Evolutionary conservation across 2,797 vertebrate genomes (phyloP).

Genomic region (Catamblyrhynchus diadema): DNA sequence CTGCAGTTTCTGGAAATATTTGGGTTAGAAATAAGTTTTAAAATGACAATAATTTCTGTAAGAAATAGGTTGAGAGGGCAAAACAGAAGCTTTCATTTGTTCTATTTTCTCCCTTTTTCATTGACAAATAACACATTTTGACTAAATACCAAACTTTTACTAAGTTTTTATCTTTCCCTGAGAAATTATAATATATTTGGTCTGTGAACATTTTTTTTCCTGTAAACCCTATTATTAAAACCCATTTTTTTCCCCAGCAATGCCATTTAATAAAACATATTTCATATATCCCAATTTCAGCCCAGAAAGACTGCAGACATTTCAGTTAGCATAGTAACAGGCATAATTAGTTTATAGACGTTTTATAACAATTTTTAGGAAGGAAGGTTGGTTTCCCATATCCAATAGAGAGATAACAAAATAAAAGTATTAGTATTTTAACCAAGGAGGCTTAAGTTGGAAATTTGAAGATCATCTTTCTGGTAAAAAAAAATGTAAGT

Average conservation of each 20-base stretch:
- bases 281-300: background rate
- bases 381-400: background rate
- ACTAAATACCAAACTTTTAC: background rate
- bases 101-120: background rate
- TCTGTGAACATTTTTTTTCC: fast-evolving
- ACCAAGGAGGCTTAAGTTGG: fast-evolving
- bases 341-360: background rate
- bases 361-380: background rate
- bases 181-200: background rate
- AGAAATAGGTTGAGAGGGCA: background rate
- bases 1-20: background rate
- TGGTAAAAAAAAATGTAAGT: background rate
- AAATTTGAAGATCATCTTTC: background rate
- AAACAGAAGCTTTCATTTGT: background rate
- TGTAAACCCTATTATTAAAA: background rate
- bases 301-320: background rate
- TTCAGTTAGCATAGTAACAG: background rate
- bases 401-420: background rate
- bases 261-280: background rate
- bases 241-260: fast-evolving
- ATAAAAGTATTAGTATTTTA: background rate
- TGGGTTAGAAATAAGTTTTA: background rate
- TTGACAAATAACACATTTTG: background rate
- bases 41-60: background rate
- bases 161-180: background rate